Base-by-base conservation (phyloP, 92 coral and sea anemone genomes). In the Zoanthus gigantus region DNA sequence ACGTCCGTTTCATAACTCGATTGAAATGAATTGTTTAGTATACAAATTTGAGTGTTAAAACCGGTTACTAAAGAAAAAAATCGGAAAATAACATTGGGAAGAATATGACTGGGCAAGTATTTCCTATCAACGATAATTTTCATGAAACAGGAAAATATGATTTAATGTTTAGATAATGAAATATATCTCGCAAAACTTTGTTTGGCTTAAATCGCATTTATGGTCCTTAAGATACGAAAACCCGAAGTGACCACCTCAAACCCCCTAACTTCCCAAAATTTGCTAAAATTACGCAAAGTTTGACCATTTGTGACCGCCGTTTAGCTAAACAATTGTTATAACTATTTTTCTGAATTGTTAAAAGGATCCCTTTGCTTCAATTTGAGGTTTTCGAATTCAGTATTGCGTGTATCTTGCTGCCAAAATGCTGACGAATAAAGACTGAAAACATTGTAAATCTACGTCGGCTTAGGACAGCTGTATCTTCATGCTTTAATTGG, bases 391-490 rank as follows among this genome's bases (percentile, higher is more conserved):
- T 54, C 60, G 60, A 54, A 54, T 54, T 54, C 60, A 54, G 60
- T 54, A 10, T 54, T 54, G 1, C 60, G 60, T 54, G 60, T 54
- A 54, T 54, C 60, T 54, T 37, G 42, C 42, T 37, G 42, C 42
- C 42, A 37, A 37, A 37, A 37, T 54, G 60, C 60, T 54, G 60
- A 15, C 60, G 60, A 54, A 8, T 54, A 54, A 54, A 54, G 60
- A 54, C 60, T 54, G 60, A 54, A 54, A 54, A 54, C 60, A 54
- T 54, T 54, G 60, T 54, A 54, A 54, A 54, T 6, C 60, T 54
- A 58, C 23, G 65, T 58, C 65, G n/a, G 65, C 65, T 58, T 58
- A 58, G 65, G 65, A 58, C 65, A 58, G 65, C 65, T 58, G 65
- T 58, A 58, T 58, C 23, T 58, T 58, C 65, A 58, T 58, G 65